Base-by-base conservation (phyloP, 2,888 invertebrate genomes). In the Sphaerophoria taeniata region DNA sequence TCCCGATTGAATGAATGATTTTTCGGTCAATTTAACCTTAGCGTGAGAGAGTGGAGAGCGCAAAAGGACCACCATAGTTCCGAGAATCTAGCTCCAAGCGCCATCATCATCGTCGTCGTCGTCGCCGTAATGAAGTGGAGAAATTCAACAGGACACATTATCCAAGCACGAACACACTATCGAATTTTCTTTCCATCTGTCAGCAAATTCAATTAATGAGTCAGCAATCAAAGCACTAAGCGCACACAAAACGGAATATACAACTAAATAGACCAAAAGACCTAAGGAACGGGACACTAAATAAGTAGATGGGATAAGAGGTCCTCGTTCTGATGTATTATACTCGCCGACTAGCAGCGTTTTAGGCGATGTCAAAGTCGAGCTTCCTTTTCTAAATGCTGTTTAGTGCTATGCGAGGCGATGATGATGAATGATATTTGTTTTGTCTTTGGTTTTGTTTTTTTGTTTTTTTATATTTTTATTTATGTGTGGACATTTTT, bases 161-260 rank as follows among this genome's bases (percentile, higher is more conserved):
- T 84, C 74, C 83, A 79, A 79, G 71, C 79, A 84, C 83, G 74
- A 84, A 84, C 70, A 74, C 71, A 75, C 84, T 76, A 84, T 80
- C 67, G 80, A 76, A 75, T 71, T 75, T 84, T 84, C 75, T 80
- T 84, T 80, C 79, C 84, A 84, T 80, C 80, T 84, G 79, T 80
- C 84, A 84, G 84, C 80, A 84, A 71, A 84, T 84, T 80, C 84
- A 84, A 84, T 84, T 84, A 84, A 84, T 84, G 84, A 84, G 80
- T 84, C 84, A 84, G 84, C 84, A 84, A 75, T 84, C 79, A 84
- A 75, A 75, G 60, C 76, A 71, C 67, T 39, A 60, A 43, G 39
- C 36, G 9, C 24, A 4, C 4, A 9, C 58, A 55, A 56, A 74
- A 45, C 60, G 61, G 16, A 49, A 36, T 16, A 6, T 36, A 51